Conservation (phyloP, 2,888 invertebrate species). For the Drosophila peninsularis region DNA sequence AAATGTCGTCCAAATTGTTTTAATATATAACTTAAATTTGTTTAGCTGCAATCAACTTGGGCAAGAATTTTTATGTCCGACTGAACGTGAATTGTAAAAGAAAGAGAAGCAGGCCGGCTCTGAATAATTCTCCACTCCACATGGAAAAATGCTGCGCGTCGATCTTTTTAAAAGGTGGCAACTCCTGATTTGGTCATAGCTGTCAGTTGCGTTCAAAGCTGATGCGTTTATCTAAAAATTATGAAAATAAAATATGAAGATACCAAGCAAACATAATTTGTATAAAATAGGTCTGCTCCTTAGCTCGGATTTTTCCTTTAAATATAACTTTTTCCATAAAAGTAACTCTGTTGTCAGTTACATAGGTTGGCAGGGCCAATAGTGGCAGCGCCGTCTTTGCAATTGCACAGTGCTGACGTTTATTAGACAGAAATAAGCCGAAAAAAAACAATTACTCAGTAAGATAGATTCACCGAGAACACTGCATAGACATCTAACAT, state of each 20-base stretch:
- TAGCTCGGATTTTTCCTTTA: neutral
- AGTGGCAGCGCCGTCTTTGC: slow-evolving; percentile 50
- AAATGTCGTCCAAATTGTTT: slow-evolving; percentile 16
- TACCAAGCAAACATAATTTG: neutral
- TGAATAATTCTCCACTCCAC: slow-evolving; percentile 49
- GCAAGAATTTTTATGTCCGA: slow-evolving; percentile 43
- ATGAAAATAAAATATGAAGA: neutral
- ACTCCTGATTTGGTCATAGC: slow-evolving; percentile 18
- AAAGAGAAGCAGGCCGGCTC: slow-evolving; percentile 58
- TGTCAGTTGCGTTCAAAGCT: slow-evolving; percentile 57
- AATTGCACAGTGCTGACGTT: slow-evolving; percentile 66
- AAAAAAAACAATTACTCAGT: slow-evolving; percentile 31
- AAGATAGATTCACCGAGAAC: slow-evolving; percentile 17
- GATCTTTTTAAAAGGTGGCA: slow-evolving; percentile 37
- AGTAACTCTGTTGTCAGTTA: slow-evolving; percentile 25
- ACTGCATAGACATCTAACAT: neutral
- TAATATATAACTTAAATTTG: slow-evolving; percentile 23
- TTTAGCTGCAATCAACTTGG: slow-evolving; percentile 32
- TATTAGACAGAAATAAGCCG: slow-evolving; percentile 57
- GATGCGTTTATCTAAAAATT: neutral
- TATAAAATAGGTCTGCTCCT: neutral
- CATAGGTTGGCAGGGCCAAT: slow-evolving; percentile 36
- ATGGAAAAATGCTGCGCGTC: slow-evolving; percentile 58
- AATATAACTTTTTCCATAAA: neutral
- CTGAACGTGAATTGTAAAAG: slow-evolving; percentile 51